These are phyloP conservation scores for Dolomedes plantarius DNA, from an alignment of 2,888 invertebrate genomes.

Conservation along the genomic window DNA sequence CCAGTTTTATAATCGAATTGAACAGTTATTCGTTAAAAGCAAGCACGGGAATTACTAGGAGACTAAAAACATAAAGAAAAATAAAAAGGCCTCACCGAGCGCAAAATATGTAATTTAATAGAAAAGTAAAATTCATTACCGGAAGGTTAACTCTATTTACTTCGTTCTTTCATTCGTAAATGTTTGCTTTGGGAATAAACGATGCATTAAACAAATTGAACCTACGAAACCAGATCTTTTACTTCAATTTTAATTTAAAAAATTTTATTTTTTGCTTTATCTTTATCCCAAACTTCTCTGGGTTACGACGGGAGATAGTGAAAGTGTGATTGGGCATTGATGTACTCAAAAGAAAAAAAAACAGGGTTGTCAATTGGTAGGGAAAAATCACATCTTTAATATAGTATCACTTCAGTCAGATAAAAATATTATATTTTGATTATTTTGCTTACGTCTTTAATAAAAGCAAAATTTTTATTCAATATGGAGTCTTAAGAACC, in stretches of 20 bases:
- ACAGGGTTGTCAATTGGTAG: not conserved
- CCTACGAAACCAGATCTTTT: slow-evolving; percentile 3
- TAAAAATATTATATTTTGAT: too few species aligned
- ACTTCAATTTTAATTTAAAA: slow-evolving; percentile 9
- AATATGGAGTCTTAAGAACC: too few species aligned
- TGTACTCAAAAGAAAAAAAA: not conserved
- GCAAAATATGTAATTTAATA: slow-evolving; percentile 12
- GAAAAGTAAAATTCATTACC: slow-evolving; percentile 15
- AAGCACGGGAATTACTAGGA: not conserved
- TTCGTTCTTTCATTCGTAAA: slow-evolving; percentile 9
- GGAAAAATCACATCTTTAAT: not conserved
- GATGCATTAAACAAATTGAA: slow-evolving; percentile 19
- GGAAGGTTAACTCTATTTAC: not conserved
- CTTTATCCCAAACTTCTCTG: not conserved
- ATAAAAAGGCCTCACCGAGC: not conserved
- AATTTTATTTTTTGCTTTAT: not conserved
- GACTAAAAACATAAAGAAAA: not conserved
- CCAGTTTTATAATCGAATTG: not conserved
- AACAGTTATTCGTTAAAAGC: not conserved
- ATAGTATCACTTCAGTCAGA: too few species aligned
- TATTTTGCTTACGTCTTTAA: too few species aligned
- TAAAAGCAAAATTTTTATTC: too few species aligned
- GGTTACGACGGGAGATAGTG: not conserved
- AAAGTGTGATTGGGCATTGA: not conserved
- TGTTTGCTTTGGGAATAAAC: slow-evolving; percentile 12